phyloP scores from a whole-genome alignment of 35 echinoderm and acorn worm species.

The Hemicentrotus pulcherrimus region DNA sequence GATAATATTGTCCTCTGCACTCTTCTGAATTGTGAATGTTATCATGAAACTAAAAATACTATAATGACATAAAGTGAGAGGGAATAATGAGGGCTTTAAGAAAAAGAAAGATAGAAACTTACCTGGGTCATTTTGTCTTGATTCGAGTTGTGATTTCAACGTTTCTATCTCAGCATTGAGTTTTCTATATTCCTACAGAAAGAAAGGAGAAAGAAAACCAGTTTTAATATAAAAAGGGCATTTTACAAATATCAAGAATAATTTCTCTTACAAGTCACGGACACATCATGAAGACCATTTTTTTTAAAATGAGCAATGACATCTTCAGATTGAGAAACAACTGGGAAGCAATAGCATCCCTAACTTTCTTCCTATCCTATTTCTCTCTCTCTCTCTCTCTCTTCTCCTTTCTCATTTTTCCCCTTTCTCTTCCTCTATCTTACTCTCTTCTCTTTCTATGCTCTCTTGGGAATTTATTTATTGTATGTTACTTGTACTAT shows the following conservation, averaged over 20 bases:
- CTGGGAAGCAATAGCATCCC: not conserved
- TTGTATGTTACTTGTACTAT: no score
- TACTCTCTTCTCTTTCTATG: no score
- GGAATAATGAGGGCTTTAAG: not conserved
- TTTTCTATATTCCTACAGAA: slow-evolving; percentile 22
- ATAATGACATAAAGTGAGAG: not conserved
- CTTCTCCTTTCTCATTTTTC: no score
- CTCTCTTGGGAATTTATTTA: no score
- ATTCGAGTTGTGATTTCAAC: not conserved
- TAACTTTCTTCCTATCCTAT: no score
- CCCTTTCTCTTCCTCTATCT: no score
- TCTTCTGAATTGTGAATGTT: no score
- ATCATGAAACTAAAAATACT: not conserved
- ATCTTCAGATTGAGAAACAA: not conserved
- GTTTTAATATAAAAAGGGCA: not conserved
- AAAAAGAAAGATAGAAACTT: not conserved
- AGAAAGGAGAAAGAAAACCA: not conserved
- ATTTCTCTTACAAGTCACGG: not conserved
- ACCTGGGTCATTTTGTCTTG: slow-evolving; percentile 2
- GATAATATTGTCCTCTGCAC: no score
- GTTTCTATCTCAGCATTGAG: not conserved
- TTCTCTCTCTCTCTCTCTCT: no score
- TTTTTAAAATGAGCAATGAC: not conserved
- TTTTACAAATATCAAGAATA: not conserved
- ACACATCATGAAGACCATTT: not conserved